Conservation (phyloP, 2,797 vertebrate species). For the Schizopygopsis malacanthus region DNA sequence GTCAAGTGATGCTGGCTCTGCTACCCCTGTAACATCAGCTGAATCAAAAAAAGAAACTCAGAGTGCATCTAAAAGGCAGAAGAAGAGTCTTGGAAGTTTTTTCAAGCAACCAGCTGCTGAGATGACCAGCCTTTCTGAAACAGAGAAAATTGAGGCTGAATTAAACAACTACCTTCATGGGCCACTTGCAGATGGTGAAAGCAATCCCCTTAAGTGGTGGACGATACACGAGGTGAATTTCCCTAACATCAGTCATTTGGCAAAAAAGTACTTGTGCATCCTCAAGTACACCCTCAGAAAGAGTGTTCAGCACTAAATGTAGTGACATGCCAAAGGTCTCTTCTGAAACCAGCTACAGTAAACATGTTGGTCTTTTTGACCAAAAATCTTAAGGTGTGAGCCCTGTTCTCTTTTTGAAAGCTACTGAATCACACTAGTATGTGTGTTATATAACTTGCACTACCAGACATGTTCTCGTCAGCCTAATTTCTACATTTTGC, state of each 20-base stretch:
- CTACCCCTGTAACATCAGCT: background rate
- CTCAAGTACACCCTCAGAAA: background rate
- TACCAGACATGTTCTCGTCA: background rate
- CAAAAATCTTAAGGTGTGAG: background rate
- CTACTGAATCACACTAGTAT: slow-evolving; percentile 10
- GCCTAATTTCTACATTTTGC: background rate
- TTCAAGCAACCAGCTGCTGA: background rate
- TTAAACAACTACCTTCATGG: no score
- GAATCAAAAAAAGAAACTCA: background rate
- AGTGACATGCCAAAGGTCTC: background rate
- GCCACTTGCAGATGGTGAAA: no score
- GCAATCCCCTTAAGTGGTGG: no score
- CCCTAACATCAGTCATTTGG: slow-evolving; percentile 3
- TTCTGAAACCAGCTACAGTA: background rate
- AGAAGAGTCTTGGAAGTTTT: slow-evolving; percentile 2
- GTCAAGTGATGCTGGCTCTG: background rate
- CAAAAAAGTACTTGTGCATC: background rate
- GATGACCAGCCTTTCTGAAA: background rate
- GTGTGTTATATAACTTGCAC: background rate
- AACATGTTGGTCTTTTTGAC: background rate
- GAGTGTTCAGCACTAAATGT: background rate
- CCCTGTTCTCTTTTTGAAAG: slow-evolving; percentile 19
- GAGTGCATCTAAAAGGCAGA: background rate
- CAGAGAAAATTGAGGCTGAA: background rate
- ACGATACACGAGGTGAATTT: background rate